Conservation (phyloP, 2,113 vertebrate genomes). For the Cryptotis parvus region DNA sequence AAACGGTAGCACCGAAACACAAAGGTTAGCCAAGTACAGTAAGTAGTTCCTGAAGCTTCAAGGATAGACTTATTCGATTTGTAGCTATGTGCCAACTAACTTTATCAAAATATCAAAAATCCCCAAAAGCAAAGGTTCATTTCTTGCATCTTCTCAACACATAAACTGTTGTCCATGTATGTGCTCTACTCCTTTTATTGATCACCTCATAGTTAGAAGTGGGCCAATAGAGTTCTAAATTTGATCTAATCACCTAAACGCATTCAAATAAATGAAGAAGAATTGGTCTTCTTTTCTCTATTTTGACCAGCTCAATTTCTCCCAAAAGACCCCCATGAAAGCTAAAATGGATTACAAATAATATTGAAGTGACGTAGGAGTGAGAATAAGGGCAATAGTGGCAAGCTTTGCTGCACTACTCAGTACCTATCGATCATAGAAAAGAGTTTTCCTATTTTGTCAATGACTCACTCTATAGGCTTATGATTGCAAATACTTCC, state of each 20-base stretch:
- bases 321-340: neutral
- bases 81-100: neutral
- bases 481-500: neutral
- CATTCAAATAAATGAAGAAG: too few relatives aligned
- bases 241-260: too few relatives aligned
- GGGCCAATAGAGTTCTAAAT: too few relatives aligned
- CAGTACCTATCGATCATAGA: too few relatives aligned
- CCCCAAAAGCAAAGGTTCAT: neutral
- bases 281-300: neutral
- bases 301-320: neutral
- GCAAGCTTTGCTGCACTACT: neutral
- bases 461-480: neutral
- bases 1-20: neutral
- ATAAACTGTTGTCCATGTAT: too few relatives aligned
- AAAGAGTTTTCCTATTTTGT: too few relatives aligned
- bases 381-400: neutral
- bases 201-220: too few relatives aligned
- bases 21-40: neutral
- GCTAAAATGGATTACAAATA: neutral
- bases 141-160: neutral
- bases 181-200: too few relatives aligned
- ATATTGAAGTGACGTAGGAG: neutral
- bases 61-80: neutral
- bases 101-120: neutral
- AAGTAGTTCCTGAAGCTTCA: neutral